Conservation (phyloP, 1,140 invertebrate genomes). For the Caenorhabditis remanei region DNA sequence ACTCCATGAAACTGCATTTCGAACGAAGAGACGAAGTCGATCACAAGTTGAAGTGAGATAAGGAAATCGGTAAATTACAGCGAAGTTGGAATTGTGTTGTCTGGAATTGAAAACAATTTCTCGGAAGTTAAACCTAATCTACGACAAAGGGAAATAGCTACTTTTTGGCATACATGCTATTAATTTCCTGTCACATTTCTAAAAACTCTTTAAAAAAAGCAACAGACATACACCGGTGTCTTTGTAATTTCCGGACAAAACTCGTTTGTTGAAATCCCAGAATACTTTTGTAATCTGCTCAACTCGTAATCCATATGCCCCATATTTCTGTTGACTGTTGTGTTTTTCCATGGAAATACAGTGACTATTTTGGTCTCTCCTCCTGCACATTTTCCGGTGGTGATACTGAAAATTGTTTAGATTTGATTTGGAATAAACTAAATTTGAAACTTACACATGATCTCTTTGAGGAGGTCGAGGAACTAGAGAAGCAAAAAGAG, state of each 20-base stretch:
- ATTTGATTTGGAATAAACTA: not conserved
- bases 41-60: conserved; percentile 20
- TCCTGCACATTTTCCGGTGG: conserved; percentile 20
- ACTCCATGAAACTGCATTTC: conserved; percentile 42
- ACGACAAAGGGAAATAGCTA: not conserved
- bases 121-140: not conserved
- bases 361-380: conserved; percentile 22
- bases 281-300: conserved; percentile 44
- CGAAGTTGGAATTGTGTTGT: not conserved
- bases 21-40: conserved; percentile 24
- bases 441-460: not conserved
- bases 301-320: conserved; percentile 35
- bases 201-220: not conserved
- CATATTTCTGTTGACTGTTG: conserved; percentile 16
- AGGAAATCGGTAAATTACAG: not conserved
- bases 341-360: conserved; percentile 10
- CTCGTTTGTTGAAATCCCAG: conserved; percentile 14
- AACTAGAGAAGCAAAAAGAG: not conserved
- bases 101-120: not conserved
- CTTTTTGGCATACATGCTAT: too few relatives aligned
- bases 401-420: not conserved
- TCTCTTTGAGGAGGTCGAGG: not conserved
- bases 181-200: too few relatives aligned
- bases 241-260: conserved; percentile 41
- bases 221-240: not conserved